These are phyloP conservation scores for Mastacembelus armatus DNA, from an alignment of 2,797 vertebrate genomes.

Conservation along the genomic window DNA sequence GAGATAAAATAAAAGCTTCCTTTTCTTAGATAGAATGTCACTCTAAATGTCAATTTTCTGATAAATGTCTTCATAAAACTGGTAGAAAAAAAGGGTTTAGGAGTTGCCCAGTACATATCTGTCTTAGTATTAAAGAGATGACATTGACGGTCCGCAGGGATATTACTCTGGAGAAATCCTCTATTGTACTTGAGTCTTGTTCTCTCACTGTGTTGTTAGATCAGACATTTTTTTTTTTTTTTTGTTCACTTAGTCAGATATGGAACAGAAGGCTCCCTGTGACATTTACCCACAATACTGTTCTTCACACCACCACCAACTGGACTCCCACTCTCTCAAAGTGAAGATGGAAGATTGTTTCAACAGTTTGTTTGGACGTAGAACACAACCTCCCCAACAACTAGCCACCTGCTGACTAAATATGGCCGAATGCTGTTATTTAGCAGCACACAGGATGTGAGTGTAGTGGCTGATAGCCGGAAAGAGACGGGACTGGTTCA, in stretches of 20 bases:
- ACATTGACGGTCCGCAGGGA: constrained; percentile 2
- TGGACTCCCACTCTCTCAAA: constrained; percentile 82
- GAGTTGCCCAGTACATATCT: background rate
- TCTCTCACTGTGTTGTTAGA: constrained; percentile 19
- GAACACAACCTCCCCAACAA: constrained; percentile 54
- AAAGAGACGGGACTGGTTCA: constrained; percentile 46
- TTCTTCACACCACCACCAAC: constrained; percentile 84
- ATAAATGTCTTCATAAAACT: background rate
- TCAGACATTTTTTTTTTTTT: constrained; percentile 18
- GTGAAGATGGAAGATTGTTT: constrained; percentile 67
- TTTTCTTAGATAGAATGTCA: constrained; percentile 7
- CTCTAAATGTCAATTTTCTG: constrained; percentile 12
- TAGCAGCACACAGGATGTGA: constrained; percentile 44
- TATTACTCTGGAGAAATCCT: constrained; percentile 9
- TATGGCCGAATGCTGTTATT: constrained; percentile 50
- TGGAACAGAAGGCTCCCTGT: constrained; percentile 81
- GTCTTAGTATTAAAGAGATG: background rate
- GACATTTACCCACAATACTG: constrained; percentile 86
- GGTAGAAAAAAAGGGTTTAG: too few species aligned
- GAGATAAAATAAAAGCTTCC: constrained; percentile 19
- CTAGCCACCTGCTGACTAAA: constrained; percentile 67
- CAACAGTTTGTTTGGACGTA: constrained; percentile 60
- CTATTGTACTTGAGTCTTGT: too few species aligned
- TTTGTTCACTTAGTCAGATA: constrained; percentile 74
- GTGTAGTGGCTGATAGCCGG: constrained; percentile 35